A percentile compares a stretch with the other conserved stretches of the same genome.
These are phyloP conservation scores for Ephialtes manifestator DNA, from an alignment of 2,888 invertebrate species.

Conservation along the genomic window DNA sequence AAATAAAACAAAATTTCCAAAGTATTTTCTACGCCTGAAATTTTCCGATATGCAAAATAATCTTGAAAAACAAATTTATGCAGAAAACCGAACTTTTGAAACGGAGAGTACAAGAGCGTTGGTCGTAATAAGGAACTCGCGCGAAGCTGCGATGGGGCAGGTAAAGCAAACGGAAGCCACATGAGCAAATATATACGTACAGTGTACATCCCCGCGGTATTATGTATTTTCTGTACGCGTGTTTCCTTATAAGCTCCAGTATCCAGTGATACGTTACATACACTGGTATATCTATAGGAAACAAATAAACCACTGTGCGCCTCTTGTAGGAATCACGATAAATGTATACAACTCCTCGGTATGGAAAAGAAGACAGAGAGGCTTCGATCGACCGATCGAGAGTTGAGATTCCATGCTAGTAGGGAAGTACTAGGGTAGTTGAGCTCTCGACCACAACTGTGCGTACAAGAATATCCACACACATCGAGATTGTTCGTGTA, in stretches of 20 bases:
- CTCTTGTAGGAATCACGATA: conserved; percentile 51
- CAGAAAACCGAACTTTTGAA: conserved; percentile 17
- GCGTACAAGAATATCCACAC: conserved; percentile 6
- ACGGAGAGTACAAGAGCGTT: conserved; percentile 36
- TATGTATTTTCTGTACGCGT: conserved; percentile 60
- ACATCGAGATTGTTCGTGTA: not conserved
- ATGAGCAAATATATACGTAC: conserved; percentile 35
- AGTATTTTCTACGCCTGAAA: not conserved
- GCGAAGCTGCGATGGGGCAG: conserved; percentile 30
- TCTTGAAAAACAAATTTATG: not conserved
- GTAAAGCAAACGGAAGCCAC: conserved; percentile 59
- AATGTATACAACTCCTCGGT: conserved; percentile 19
- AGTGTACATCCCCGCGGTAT: conserved; percentile 30
- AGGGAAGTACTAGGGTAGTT: conserved; percentile 23
- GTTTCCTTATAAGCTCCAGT: conserved; percentile 63
- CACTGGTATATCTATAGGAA: conserved; percentile 16
- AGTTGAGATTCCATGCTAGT: conserved; percentile 54
- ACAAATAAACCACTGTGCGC: conserved; percentile 43
- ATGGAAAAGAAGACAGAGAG: conserved; percentile 15
- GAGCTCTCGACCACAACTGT: conserved; percentile 30
- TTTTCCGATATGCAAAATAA: not conserved
- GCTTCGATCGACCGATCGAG: conserved; percentile 52
- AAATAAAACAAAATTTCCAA: not conserved
- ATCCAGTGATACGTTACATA: conserved; percentile 24
- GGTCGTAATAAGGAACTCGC: conserved; percentile 50